Conservation (phyloP, 53 echinoderm and acorn worm species). For the Paracentrotus lividus region DNA sequence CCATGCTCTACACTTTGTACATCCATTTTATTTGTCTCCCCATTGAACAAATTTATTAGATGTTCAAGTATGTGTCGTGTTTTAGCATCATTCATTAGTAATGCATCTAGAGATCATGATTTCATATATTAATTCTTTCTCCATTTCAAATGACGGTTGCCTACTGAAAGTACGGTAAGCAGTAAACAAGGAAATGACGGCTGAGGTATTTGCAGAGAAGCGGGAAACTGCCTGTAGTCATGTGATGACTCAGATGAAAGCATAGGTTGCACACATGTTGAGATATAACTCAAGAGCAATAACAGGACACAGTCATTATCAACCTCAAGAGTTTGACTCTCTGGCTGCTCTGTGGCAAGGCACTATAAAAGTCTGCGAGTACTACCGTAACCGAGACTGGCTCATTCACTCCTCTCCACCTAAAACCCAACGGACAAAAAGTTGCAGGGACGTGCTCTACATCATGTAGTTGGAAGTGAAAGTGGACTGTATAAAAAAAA, state of each 20-base stretch:
- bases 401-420: neutral
- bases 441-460: neutral
- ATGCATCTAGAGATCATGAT: neutral
- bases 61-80: neutral
- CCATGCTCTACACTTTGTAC: too few species aligned
- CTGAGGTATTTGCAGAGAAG: slow-evolving; percentile 56
- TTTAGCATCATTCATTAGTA: neutral
- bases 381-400: neutral
- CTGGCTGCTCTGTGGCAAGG: neutral
- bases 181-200: slow-evolving; percentile 62
- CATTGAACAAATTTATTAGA: neutral
- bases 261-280: slow-evolving; percentile 37
- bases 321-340: neutral
- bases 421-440: neutral
- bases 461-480: neutral
- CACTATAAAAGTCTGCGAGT: neutral
- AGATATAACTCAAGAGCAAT: slow-evolving; percentile 37
- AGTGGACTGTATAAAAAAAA: neutral
- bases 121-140: neutral
- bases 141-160: slow-evolving; percentile 4
- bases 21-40: too few species aligned
- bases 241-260: slow-evolving; percentile 46
- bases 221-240: slow-evolving; percentile 60
- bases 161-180: slow-evolving; percentile 22
- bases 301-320: slow-evolving; percentile 64